These are phyloP conservation scores for Petrolisthes manimaculis DNA, from an alignment of 2,888 invertebrate species.

Conservation along the genomic window DNA sequence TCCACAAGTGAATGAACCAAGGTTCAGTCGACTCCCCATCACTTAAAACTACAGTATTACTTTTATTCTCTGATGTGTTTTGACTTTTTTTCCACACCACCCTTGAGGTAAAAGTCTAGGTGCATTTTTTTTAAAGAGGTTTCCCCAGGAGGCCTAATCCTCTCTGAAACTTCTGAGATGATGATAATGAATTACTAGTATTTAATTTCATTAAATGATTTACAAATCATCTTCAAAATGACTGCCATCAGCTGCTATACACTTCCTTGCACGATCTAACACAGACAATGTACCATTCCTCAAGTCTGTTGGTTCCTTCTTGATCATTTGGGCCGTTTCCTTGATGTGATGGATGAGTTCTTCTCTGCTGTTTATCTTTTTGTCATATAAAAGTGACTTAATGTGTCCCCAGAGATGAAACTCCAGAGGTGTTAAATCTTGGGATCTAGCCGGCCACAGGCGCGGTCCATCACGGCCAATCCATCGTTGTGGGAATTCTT, in stretches of 20 bases:
- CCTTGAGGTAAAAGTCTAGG: no score
- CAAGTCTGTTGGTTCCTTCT: not conserved
- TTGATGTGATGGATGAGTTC: not conserved
- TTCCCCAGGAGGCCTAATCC: no score
- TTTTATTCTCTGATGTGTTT: no score
- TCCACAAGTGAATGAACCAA: no score
- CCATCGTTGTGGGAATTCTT: not conserved
- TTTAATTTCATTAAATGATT: not conserved
- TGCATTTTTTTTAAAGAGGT: no score
- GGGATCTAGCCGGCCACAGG: conserved; percentile 7
- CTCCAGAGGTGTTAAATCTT: conserved; percentile 9
- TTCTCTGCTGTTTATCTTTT: not conserved
- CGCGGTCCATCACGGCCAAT: not conserved
- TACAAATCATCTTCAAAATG: not conserved
- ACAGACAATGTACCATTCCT: not conserved
- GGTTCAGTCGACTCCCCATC: no score
- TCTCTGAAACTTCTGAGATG: no score
- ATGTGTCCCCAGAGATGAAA: conserved; percentile 24
- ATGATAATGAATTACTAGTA: no score
- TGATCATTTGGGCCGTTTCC: not conserved
- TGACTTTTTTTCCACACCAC: no score
- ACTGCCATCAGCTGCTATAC: conserved; percentile 8
- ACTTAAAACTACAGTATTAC: no score
- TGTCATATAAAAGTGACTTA: not conserved
- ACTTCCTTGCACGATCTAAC: conserved; percentile 11